Evolutionary conservation across 2,113 vertebrate genomes (phyloP), one percentile per base, ranked within the genome.

Genomic region (Otis tarda): DNA sequence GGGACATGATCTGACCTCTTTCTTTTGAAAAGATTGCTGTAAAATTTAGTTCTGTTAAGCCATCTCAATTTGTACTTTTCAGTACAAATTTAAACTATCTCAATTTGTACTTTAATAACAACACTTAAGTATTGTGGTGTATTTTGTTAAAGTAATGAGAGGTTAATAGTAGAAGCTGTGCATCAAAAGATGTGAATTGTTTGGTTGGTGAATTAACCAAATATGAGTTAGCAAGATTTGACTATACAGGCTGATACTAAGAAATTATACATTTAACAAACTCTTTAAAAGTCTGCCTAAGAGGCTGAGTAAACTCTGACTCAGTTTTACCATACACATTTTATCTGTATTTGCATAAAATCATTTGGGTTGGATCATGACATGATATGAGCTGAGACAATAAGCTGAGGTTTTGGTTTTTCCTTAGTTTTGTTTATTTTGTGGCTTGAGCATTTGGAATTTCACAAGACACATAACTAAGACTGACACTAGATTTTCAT

Each of bases 351-450:
- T 96, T 30, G 37, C 95, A 95, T 94, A 86, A 96, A 96, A 87
- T 96, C 39, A 35, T 91, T 96, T 93, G 80, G 61, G 56, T 71
- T 81, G 49, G 89, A 95, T 94, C 90, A 87, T 89, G 92, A 86
- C 82, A 96, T 52, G 50, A 4, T 81, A 94, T 41, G 73, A 95
- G 60, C 68, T 84, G 91, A 96, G 91, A 96, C 94, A 92, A 94
- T 92, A 87, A 87, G 75, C 56, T 89, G 95, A 91, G 95, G 96
- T 92, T 97, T 96, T 90, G 96, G 74, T 92, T 96, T 96, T 94
- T 94, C 86, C 90, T 89, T 91, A 78, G 74, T 92, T 92, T 91
- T 96, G 95, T 93, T 96, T 96, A 59, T 90, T 82, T 94, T 96
- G 95, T 96, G 96, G 96, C 43, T 90, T 88, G 64, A 92, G 68